A percentile compares a stretch with the other conserved stretches of the same genome.
These are phyloP conservation scores for Thaumetopoea pityocampa DNA, from an alignment of 1,140 invertebrate genomes.

Conservation along the genomic window DNA sequence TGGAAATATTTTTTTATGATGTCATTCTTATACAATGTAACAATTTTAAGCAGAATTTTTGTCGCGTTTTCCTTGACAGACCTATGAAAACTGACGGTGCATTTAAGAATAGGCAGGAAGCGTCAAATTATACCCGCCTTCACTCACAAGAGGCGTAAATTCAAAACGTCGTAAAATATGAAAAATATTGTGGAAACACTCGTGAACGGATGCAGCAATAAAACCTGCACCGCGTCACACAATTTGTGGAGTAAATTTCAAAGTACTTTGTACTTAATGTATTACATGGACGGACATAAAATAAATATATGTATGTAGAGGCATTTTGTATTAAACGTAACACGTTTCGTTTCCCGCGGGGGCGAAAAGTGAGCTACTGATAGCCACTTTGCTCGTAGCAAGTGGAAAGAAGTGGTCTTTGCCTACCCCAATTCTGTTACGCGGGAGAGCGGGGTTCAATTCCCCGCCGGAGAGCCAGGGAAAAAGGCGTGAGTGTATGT, in stretches of 20 bases:
- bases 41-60: constrained; percentile 32
- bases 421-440: too few relatives aligned
- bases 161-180: constrained; percentile 70
- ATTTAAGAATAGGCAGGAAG: constrained; percentile 39
- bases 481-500: too few relatives aligned
- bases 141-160: constrained; percentile 44
- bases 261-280: constrained; percentile 7
- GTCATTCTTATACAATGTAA: constrained; percentile 20
- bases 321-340: too few relatives aligned
- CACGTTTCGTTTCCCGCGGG: too few relatives aligned
- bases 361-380: too few relatives aligned
- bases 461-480: too few relatives aligned
- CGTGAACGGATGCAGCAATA: constrained; percentile 28
- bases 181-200: constrained; percentile 49
- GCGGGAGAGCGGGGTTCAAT: too few relatives aligned
- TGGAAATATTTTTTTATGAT: too few relatives aligned
- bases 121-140: constrained; percentile 42
- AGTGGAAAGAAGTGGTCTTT: too few relatives aligned
- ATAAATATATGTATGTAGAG: too few relatives aligned
- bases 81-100: constrained; percentile 40
- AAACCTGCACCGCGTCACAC: constrained; percentile 31
- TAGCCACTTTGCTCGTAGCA: too few relatives aligned
- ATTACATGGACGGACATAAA: too few relatives aligned
- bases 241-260: constrained; percentile 26
- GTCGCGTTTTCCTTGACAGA: constrained; percentile 37